Evolutionary conservation across 2,888 invertebrate species (phyloP).

Genomic region (Lepas anatifera): DNA sequence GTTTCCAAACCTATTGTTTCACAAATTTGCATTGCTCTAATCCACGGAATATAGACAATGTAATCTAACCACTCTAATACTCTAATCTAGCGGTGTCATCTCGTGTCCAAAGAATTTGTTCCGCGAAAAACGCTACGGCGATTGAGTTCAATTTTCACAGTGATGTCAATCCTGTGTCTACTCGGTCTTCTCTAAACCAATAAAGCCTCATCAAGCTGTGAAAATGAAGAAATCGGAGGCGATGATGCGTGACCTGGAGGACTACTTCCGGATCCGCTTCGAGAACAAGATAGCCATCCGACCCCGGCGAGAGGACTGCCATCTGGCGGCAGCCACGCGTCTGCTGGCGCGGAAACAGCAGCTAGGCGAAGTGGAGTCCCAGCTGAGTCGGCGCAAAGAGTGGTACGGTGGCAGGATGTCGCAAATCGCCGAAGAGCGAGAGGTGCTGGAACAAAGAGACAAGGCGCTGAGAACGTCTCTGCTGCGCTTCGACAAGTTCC

Average conservation of each 20-base stretch:
- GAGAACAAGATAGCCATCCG: not conserved
- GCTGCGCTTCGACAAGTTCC: not conserved
- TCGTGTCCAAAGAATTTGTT: no score
- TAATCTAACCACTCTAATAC: no score
- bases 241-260: conserved; percentile 1
- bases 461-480: not conserved
- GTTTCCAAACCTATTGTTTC: no score
- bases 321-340: not conserved
- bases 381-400: not conserved
- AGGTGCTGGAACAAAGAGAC: not conserved
- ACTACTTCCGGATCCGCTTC: not conserved
- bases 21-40: no score
- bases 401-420: not conserved
- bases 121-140: no score
- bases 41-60: no score
- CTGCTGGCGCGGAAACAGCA: not conserved
- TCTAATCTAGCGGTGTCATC: no score
- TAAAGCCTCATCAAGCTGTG: no score
- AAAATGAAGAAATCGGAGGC: not conserved
- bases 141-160: no score
- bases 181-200: no score
- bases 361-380: not conserved
- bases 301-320: not conserved
- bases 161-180: no score
- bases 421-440: not conserved